Conservation (phyloP, 2,113 vertebrate species). For the Bubo bubo region DNA sequence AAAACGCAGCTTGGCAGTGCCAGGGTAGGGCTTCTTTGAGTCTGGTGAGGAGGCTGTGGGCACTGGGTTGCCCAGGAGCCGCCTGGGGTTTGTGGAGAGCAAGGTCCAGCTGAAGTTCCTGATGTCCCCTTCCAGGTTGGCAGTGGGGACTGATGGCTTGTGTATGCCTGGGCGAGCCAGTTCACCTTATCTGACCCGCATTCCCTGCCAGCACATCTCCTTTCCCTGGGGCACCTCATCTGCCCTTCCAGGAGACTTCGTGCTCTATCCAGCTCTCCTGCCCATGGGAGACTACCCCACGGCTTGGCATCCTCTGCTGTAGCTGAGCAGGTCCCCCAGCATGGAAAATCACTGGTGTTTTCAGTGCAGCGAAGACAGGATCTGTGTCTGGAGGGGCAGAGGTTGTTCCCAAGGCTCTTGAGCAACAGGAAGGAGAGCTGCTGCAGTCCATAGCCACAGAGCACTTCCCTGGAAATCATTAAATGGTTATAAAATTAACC, state of each 20-base stretch:
- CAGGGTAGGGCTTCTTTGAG: not conserved
- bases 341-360: slow-evolving; percentile 27
- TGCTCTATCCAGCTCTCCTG: not conserved
- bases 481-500: slow-evolving; percentile 75
- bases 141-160: not conserved
- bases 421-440: slow-evolving; percentile 33
- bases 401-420: slow-evolving; percentile 22
- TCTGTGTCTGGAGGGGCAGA: slow-evolving; percentile 26
- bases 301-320: not conserved
- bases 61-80: not conserved
- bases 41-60: not conserved
- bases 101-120: not conserved
- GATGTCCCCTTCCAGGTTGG: not conserved
- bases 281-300: not conserved
- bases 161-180: not conserved
- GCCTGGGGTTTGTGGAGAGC: not conserved
- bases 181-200: not conserved
- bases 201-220: not conserved
- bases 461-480: slow-evolving; percentile 61
- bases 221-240: not conserved
- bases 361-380: not conserved
- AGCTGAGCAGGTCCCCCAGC: not conserved
- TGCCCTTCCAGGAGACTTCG: not conserved
- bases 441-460: not conserved
- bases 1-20: not conserved